Conservation (phyloP, 2,113 vertebrate species). For the Petrocephalus microphthalmus region DNA sequence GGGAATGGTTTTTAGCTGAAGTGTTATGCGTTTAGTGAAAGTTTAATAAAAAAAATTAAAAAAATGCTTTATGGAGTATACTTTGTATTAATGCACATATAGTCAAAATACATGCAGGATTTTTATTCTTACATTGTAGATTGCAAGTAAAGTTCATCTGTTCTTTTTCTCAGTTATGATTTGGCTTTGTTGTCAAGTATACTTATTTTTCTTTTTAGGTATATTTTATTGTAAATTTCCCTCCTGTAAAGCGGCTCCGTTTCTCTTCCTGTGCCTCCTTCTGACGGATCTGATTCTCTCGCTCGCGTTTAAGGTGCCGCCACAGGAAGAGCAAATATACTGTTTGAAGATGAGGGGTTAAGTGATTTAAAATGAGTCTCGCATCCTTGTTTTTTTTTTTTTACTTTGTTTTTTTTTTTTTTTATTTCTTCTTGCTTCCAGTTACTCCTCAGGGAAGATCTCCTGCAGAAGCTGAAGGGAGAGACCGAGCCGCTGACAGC, state of each 20-base stretch:
- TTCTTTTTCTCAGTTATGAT: not conserved
- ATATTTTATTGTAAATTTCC: not conserved
- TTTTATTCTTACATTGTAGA: not conserved
- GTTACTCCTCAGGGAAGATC: conserved; percentile 42
- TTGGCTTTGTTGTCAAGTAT: conserved; percentile 4
- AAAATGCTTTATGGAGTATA: not conserved
- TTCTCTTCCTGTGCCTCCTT: not conserved
- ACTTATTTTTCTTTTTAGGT: not conserved
- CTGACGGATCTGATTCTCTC: not conserved
- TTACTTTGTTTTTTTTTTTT: not conserved
- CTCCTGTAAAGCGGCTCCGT: not conserved
- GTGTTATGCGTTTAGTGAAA: not conserved
- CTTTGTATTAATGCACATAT: not conserved
- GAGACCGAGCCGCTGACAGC: conserved; percentile 44
- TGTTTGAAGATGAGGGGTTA: conserved; percentile 24
- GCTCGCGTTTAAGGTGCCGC: not conserved
- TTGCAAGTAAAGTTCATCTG: not conserved
- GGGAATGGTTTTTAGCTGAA: not conserved
- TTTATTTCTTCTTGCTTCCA: conserved; percentile 27
- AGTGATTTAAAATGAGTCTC: conserved; percentile 38
- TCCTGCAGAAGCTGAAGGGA: conserved; percentile 44
- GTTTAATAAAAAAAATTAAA: not conserved
- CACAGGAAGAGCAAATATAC: conserved; percentile 9
- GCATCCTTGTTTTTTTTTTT: conserved; percentile 23
- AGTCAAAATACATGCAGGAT: not conserved